Evolutionary conservation across 2,113 vertebrate species (phyloP).

Genomic region (Lamprotornis superbus): DNA sequence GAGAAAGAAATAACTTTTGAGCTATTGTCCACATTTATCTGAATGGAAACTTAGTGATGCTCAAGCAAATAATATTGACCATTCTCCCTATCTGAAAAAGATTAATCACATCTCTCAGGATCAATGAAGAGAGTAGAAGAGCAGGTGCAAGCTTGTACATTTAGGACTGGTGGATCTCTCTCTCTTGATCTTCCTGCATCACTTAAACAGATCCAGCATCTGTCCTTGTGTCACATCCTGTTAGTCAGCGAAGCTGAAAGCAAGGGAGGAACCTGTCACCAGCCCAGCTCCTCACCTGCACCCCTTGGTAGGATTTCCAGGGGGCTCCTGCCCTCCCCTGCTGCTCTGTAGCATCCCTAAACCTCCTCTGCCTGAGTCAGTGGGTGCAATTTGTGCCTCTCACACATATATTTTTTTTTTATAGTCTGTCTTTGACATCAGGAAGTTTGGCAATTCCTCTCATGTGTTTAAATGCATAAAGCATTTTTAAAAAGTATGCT

Average conservation of each 20-base stretch:
- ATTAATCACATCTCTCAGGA: no score
- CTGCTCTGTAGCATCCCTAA: not conserved
- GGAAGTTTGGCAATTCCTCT: not conserved
- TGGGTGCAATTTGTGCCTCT: not conserved
- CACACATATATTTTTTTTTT: not conserved
- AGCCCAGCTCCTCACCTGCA: not conserved
- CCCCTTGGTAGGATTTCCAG: accelerated
- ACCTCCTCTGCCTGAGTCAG: not conserved
- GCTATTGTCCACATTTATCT: not conserved
- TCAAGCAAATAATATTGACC: not conserved
- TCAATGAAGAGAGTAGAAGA: not conserved
- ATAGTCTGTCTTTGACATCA: not conserved
- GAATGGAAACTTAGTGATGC: not conserved
- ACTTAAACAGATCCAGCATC: not conserved
- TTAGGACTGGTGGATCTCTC: not conserved
- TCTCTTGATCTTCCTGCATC: not conserved
- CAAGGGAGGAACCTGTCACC: not conserved
- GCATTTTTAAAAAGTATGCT: not conserved
- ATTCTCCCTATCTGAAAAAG: not conserved
- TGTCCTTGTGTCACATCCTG: not conserved
- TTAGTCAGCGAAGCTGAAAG: not conserved
- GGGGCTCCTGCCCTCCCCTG: not conserved
- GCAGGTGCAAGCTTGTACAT: not conserved
- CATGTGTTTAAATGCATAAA: not conserved
- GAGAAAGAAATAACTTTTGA: not conserved